Base-by-base conservation (phyloP, 2,113 vertebrate genomes). In the Chloroceryle aenea region DNA sequence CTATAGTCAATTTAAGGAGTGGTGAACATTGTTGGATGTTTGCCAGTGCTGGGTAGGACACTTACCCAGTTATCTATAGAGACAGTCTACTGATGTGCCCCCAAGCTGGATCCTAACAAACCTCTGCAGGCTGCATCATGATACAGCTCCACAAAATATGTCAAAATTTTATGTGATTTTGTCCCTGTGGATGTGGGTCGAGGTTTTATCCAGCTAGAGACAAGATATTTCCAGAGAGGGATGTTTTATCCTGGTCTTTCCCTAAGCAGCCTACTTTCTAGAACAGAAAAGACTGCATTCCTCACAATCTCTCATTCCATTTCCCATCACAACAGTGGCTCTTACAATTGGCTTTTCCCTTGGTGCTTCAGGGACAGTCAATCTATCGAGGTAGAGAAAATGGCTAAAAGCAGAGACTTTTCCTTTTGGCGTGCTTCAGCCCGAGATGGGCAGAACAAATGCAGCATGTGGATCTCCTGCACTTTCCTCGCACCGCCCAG, bases 1-100 rank as follows among this genome's bases (percentile, higher is more conserved):
- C 90, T 23, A 14, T 9, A 68, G 96, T 84, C 95, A 85, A 20
- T 78, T 9, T 77, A 82, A 75, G 82, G 91, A 85, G 90, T 63
- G 81, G 78, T 47, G 90, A 56, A 9, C 43, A 32, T 61, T 34
- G 77, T 1, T 96, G 93, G 78, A 10, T 68, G 45, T 30, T 80
- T 76, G 81, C 78, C 90, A 93, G 66, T 6, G 47, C 90, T 50
- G 87, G 40, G 42, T 6, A 16, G 89, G 47, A 40, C 40, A 9
- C 72, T 69, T 38, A 62, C 45, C 40, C 64, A 56, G 56, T 2
- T 79, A 36, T 68, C 77, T 71, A 2, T 13, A 40, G 61, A 25
- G 17, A 6, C 13, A 23, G 48, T 45, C 34, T 7, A 15, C 63
- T 53, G 40, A 36, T 43, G 32, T 89, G 56, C 38, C 29, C 38